Percentiles rank a stretch among this genome's conserved stretches.
Evolutionary conservation across 1,140 invertebrate genomes (phyloP).

Genomic region (Conus ventricosus): DNA sequence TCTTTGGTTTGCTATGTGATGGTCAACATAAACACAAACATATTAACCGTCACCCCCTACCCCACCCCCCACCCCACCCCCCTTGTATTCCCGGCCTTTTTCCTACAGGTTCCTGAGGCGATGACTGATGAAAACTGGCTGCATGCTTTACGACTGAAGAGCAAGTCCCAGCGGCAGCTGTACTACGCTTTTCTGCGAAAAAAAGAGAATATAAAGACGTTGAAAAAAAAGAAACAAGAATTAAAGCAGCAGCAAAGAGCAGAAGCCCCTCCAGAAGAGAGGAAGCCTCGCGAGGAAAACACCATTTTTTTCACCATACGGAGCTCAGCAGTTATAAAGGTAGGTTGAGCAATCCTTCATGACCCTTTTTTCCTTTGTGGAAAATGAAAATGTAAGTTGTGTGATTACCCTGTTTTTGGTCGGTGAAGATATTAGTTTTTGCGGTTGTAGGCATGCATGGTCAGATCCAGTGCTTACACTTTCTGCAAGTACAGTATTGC

Average conservation of each 20-base stretch:
- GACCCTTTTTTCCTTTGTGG: not conserved
- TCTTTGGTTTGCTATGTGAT: no score
- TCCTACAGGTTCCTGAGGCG: conserved; percentile 38
- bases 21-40: no score
- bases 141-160: conserved; percentile 7
- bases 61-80: no score
- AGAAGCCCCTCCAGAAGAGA: not conserved
- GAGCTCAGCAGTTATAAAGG: conserved; percentile 22
- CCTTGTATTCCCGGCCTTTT: not conserved
- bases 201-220: conserved; percentile 19
- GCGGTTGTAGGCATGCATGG: no score
- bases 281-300: not conserved
- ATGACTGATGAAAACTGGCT: conserved; percentile 41
- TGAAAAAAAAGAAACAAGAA: conserved; percentile 15
- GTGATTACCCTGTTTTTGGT: no score
- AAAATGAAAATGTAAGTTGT: no score
- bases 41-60: no score
- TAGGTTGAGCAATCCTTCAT: not conserved
- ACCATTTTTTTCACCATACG: conserved; percentile 34
- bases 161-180: not conserved
- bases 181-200: conserved; percentile 30
- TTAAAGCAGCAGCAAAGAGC: conserved; percentile 22
- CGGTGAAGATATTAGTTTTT: no score
- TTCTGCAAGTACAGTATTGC: no score
- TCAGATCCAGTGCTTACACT: no score